Percentiles rank a stretch among this genome's conserved stretches.
Evolutionary conservation across 2,113 vertebrate genomes (phyloP).

Genomic region (Sus scrofa): DNA sequence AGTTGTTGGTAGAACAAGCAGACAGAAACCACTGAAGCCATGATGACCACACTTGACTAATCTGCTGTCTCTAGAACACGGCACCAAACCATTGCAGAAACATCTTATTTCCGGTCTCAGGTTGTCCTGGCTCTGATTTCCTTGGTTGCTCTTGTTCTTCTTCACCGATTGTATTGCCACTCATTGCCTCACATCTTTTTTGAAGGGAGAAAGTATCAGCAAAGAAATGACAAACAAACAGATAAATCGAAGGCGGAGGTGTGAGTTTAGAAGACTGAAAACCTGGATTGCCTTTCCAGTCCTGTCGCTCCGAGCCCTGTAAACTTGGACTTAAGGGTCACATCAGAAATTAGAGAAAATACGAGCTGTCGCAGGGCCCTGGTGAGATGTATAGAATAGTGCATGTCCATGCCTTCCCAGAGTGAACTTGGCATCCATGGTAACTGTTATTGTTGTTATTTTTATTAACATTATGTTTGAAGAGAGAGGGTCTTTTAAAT

Average conservation of each 20-base stretch:
- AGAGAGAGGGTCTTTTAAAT: background rate
- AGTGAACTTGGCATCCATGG: rapidly evolving
- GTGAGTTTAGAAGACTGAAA: background rate
- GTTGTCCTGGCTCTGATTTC: background rate
- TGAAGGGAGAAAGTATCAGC: background rate
- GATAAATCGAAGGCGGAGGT: background rate
- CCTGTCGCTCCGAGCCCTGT: background rate
- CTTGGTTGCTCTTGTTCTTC: background rate
- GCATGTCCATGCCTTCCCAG: background rate
- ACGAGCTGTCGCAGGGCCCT: background rate
- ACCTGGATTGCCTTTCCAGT: background rate
- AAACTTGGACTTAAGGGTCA: background rate
- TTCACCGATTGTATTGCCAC: background rate
- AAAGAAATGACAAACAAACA: background rate
- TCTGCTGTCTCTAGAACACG: rapidly evolving
- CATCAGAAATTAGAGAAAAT: background rate
- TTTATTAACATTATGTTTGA: background rate
- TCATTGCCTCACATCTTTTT: background rate
- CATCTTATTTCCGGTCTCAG: background rate
- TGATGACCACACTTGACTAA: rapidly evolving
- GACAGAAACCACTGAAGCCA: too few species aligned
- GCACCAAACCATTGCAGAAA: rapidly evolving
- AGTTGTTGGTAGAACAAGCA: background rate
- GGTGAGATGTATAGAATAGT: background rate
- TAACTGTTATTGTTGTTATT: background rate